phyloP scores from a whole-genome alignment of 64 coral and sea anemone species.

The Anthopleura sola region DNA sequence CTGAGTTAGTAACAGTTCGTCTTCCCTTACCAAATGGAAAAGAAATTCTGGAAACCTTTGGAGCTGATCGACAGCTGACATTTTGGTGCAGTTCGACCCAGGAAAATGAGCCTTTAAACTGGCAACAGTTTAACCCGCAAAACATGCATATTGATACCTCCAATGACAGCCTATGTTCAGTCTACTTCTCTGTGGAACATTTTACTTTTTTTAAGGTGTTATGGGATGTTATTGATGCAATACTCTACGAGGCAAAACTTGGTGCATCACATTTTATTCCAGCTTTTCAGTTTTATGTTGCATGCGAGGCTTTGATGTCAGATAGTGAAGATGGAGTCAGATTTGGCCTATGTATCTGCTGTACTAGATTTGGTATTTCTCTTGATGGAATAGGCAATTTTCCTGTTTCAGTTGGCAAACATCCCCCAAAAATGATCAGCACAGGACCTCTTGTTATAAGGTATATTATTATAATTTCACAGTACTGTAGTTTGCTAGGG shows the following conservation, averaged over 20 bases:
- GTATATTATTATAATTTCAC: conserved; percentile 16
- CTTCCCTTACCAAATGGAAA: conserved; percentile 85
- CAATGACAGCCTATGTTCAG: conserved; percentile 53
- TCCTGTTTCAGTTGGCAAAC: conserved; percentile 70
- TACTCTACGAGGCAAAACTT: conserved; percentile 79
- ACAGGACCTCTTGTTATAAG: conserved; percentile 83
- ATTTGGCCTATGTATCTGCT: conserved; percentile 87
- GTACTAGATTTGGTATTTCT: conserved; percentile 73
- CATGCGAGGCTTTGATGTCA: conserved; percentile 92
- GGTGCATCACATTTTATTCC: conserved; percentile 82
- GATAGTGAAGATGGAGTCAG: conserved; percentile 63
- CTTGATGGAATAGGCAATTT: conserved; percentile 89
- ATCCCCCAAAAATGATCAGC: conserved; percentile 76
- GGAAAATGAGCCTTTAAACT: conserved; percentile 50
- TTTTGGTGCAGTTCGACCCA: conserved; percentile 90
- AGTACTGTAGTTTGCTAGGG: not conserved
- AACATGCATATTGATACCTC: conserved; percentile 55
- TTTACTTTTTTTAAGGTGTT: conserved; percentile 84
- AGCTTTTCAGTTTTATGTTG: conserved; percentile 88
- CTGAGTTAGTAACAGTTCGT: conserved; percentile 82
- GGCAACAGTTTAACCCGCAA: conserved; percentile 76
- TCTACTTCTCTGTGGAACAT: conserved; percentile 88
- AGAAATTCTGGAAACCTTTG: conserved; percentile 66
- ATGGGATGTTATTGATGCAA: conserved; percentile 83
- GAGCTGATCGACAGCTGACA: conserved; percentile 61